These are phyloP conservation scores for Cynodonichthys magdalenae DNA, from an alignment of 2,797 vertebrate genomes.

Conservation along the genomic window DNA sequence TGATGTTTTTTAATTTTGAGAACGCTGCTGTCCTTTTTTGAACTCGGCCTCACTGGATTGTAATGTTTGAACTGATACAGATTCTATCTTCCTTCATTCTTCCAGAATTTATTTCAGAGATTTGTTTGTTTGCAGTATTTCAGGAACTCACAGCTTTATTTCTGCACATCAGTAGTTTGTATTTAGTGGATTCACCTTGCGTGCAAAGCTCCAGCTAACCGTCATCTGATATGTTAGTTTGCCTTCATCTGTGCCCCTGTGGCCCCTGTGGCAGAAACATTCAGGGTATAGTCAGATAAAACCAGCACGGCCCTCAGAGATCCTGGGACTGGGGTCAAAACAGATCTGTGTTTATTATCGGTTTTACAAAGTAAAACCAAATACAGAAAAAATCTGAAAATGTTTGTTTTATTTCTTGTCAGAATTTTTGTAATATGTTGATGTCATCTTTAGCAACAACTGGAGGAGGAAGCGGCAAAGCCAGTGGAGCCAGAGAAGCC, in stretches of 20 bases:
- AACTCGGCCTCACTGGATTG: neutral
- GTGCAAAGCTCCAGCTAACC: slow-evolving; percentile 36
- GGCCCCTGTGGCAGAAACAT: slow-evolving; percentile 16
- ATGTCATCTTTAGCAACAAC: slow-evolving; percentile 94
- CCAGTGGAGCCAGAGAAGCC: slow-evolving; percentile 97
- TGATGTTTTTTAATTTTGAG: neutral
- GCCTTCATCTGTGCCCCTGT: slow-evolving; percentile 11
- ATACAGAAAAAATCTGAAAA: slow-evolving; percentile 4
- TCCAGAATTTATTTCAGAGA: slow-evolving; percentile 34
- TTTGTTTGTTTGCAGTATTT: slow-evolving; percentile 62
- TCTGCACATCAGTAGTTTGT: slow-evolving; percentile 48
- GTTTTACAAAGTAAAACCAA: neutral
- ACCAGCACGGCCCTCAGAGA: slow-evolving; percentile 16
- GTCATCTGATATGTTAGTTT: slow-evolving; percentile 23
- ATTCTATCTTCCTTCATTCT: slow-evolving; percentile 15
- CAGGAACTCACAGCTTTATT: slow-evolving; percentile 45
- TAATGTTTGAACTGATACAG: slow-evolving; percentile 2
- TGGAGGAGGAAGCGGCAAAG: slow-evolving; percentile 98
- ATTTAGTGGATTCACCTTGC: slow-evolving; percentile 55
- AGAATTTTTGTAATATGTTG: slow-evolving; percentile 51
- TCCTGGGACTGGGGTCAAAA: slow-evolving; percentile 12
- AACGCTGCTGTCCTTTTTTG: neutral
- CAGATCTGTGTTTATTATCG: slow-evolving; percentile 10
- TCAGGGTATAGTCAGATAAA: slow-evolving; percentile 36
- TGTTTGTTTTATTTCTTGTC: slow-evolving; percentile 17